These are phyloP conservation scores for Lethenteron camtschaticum DNA, from an alignment of 2,113 vertebrate species.

Conservation along the genomic window DNA sequence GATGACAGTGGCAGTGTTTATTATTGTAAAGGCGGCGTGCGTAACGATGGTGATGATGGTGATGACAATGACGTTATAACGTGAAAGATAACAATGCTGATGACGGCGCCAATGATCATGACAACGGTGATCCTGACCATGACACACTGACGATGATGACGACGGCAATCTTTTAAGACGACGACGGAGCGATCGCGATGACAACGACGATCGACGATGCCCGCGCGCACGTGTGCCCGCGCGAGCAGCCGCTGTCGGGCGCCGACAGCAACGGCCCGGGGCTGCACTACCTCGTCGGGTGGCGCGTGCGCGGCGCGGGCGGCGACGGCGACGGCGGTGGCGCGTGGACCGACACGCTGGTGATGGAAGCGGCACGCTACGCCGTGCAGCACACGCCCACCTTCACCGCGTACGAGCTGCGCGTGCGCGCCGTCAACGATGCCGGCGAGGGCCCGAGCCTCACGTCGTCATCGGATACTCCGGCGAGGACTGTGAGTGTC, in stretches of 20 bases:
- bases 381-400: slow-evolving; percentile 26
- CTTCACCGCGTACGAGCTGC: slow-evolving; percentile 52
- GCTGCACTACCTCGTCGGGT: slow-evolving; percentile 42
- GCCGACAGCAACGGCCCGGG: slow-evolving; percentile 36
- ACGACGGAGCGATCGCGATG: too few species aligned
- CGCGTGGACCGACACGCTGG: slow-evolving; percentile 25
- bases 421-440: slow-evolving; percentile 45
- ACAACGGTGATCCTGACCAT: too few species aligned
- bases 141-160: too few species aligned
- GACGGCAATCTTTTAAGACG: too few species aligned
- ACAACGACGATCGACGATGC: too few species aligned
- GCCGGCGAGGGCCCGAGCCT: slow-evolving; percentile 40
- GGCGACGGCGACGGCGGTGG: slow-evolving; percentile 3
- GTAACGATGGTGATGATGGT: too few species aligned
- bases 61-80: too few species aligned
- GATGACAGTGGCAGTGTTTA: too few species aligned
- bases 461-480: slow-evolving; percentile 41
- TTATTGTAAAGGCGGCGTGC: too few species aligned
- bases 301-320: slow-evolving; percentile 31
- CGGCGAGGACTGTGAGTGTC: slow-evolving; percentile 46
- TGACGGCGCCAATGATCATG: too few species aligned
- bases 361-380: slow-evolving; percentile 21
- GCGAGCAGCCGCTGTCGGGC: slow-evolving; percentile 31
- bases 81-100: too few species aligned
- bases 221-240: too few species aligned